Conservation (phyloP, 30 jellyfish, hydroid and myxozoan species). For the Sanderia malayensis region DNA sequence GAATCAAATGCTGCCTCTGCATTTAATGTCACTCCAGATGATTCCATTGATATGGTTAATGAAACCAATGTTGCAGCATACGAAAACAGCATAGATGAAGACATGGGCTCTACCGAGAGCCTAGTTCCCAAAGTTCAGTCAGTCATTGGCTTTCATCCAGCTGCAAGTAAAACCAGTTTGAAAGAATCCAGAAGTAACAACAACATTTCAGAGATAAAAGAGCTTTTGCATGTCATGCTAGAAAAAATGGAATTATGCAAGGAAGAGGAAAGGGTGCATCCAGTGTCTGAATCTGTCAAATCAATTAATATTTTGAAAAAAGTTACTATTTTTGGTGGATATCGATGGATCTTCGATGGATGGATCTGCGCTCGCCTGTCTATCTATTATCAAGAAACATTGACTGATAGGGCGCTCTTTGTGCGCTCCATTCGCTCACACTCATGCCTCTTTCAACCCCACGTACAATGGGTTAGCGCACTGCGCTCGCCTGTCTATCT, state of each 20-base stretch:
- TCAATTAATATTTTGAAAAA: constrained; percentile 32
- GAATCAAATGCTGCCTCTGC: constrained; percentile 16
- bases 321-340: no score
- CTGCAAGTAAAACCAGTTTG: constrained; percentile 2
- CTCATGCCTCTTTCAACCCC: no score
- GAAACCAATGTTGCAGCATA: neutral
- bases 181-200: constrained; percentile 1
- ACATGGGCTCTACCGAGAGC: constrained; percentile 18
- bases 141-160: constrained; percentile 3
- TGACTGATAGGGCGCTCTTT: no score
- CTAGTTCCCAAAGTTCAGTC: constrained; percentile 24
- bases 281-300: constrained; percentile 25
- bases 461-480: no score
- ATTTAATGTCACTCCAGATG: neutral
- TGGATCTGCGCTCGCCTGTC: no score
- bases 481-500: no score
- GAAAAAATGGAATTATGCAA: constrained; percentile 34
- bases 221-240: neutral
- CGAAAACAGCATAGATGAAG: constrained; percentile 9
- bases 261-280: constrained; percentile 24
- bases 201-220: constrained; percentile 16
- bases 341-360: constrained; percentile 44
- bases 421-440: no score
- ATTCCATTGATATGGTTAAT: neutral
- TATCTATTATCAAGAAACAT: no score